Base-by-base conservation (phyloP, 2,888 invertebrate species). In the Belgica antarctica region DNA sequence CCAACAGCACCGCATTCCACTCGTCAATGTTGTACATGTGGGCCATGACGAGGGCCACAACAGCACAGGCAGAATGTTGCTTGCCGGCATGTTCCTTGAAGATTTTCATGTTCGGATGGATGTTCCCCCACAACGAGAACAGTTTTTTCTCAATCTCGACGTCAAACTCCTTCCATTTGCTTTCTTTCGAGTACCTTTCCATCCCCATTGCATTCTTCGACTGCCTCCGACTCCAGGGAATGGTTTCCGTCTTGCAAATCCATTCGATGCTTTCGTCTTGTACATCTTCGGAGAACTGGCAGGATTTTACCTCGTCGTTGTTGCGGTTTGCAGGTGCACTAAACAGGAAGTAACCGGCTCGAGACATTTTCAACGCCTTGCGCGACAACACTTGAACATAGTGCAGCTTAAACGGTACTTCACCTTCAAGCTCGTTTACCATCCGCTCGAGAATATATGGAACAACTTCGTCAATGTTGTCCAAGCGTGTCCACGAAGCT, bases 91-190 rank as follows among this genome's bases (percentile, higher is more conserved):
- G 74, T 12, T 77, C 76, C 0, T 80, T 78, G 75, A 89, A 89
- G 72, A 81, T 82, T 0, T 76, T 74, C 34, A 86, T 85, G 66
- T 81, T 77, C 1, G 87, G 87, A 78, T 88, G 87, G 15, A 88
- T 75, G 31, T 82, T 83, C 1, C 89, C 88, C 84, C 87, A 85
- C 1, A 90, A 77, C 0, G 89, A 88, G 79, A 82, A 89, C 0
- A 90, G 77, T 72, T 87, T 87, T 1, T 85, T 84, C 1, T 84
- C 83, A 73, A 87, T 86, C 75, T 89, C 89, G 1, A 88, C 83
- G 72, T 88, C 85, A 83, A 85, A 90, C 66, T 86, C 81, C 74
- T 86, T 86, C 87, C 87, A 87, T 76, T 71, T 71, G n/a, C 77
- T 75, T 1, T 76, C 57, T 0, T 75, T 71, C 47, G 75, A 72